A percentile compares a stretch with the other conserved stretches of the same genome.
Evolutionary conservation across 2,113 vertebrate genomes (phyloP).

Genomic region (Nyctereutes procyonoides): DNA sequence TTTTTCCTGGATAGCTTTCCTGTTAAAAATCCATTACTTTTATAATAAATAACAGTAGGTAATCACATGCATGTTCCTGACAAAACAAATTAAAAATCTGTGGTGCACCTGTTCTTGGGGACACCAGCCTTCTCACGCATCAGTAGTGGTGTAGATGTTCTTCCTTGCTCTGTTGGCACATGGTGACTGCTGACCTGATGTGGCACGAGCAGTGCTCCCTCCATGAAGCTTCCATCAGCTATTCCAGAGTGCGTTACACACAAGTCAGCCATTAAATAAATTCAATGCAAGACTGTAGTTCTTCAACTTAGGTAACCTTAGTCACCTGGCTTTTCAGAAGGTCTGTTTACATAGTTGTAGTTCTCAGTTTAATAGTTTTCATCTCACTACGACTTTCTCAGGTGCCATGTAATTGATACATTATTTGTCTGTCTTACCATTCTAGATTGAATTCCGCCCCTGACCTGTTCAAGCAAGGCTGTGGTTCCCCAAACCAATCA

Average conservation of each 20-base stretch:
- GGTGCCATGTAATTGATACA: neutral
- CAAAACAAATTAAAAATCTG: neutral
- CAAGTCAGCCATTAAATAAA: neutral
- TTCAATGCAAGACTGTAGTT: neutral
- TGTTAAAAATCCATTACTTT: slow-evolving; percentile 14
- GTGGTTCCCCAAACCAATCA: neutral
- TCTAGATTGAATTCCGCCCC: neutral
- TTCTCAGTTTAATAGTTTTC: neutral
- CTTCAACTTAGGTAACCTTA: neutral
- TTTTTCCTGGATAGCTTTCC: neutral
- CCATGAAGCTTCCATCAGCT: rapidly evolving
- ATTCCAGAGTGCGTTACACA: neutral
- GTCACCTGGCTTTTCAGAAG: neutral
- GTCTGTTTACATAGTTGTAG: neutral
- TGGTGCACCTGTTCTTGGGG: neutral
- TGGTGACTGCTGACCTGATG: no score
- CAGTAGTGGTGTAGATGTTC: neutral
- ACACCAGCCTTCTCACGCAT: neutral
- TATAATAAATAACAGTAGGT: neutral
- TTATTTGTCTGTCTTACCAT: neutral
- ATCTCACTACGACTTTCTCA: neutral
- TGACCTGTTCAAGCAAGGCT: neutral
- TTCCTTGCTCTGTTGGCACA: neutral
- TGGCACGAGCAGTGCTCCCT: no score
- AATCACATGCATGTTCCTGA: neutral